Evolutionary conservation across 2,888 invertebrate genomes (phyloP).

Genomic region (Timandra comae): DNA sequence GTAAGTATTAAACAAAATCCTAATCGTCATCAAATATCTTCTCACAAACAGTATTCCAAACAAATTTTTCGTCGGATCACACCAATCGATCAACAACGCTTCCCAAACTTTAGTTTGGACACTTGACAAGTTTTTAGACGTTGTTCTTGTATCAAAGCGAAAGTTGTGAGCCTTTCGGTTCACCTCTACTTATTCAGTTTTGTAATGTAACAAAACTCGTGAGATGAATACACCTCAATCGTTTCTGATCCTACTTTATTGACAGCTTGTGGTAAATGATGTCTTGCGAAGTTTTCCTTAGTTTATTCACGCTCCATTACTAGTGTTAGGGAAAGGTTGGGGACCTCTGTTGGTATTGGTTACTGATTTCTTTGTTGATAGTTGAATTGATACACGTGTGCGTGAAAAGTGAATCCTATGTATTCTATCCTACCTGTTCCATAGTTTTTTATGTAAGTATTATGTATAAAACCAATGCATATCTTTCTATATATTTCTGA

Average conservation of each 20-base stretch:
- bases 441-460: too few species aligned
- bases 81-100: conserved; percentile 38
- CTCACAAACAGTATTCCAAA: too few species aligned
- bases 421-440: too few species aligned
- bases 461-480: too few species aligned
- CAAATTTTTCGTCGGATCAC: conserved; percentile 25
- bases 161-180: conserved; percentile 33
- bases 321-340: not conserved
- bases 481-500: too few species aligned
- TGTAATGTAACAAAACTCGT: conserved; percentile 41
- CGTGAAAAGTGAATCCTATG: too few species aligned
- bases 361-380: too few species aligned
- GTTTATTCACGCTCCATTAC: conserved; percentile 9
- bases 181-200: conserved; percentile 31
- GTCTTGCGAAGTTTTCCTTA: conserved; percentile 21
- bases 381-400: too few species aligned
- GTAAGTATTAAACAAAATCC: too few species aligned
- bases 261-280: conserved; percentile 30
- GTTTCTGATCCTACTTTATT: conserved; percentile 30
- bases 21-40: too few species aligned
- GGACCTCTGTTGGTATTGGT: too few species aligned
- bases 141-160: conserved; percentile 31
- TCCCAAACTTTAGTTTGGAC: conserved; percentile 31
- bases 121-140: conserved; percentile 34
- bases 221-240: conserved; percentile 42